Conservation (phyloP, 2,888 invertebrate genomes). For the Aspidiotus rigidus region DNA sequence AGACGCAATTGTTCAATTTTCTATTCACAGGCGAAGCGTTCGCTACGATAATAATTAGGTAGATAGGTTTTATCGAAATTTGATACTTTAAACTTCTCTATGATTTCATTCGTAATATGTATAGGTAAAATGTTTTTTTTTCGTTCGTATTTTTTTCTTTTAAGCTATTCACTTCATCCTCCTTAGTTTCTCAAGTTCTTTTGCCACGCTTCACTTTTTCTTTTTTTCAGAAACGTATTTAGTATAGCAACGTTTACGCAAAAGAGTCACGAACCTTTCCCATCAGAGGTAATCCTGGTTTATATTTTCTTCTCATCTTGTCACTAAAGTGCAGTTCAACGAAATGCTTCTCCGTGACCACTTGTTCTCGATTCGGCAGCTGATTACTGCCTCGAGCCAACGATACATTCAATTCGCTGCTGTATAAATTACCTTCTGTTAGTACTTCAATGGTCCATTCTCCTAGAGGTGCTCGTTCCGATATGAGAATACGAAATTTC, state of each 20-base stretch:
- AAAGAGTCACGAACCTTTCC: slow-evolving; percentile 49
- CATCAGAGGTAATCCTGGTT: slow-evolving; percentile 57
- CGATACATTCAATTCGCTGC: slow-evolving; percentile 51
- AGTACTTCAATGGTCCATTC: slow-evolving; percentile 51
- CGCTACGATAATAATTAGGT: not conserved
- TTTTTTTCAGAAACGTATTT: not conserved
- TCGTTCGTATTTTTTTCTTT: not conserved
- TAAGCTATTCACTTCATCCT: too few relatives aligned
- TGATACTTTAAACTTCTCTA: not conserved
- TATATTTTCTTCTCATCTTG: slow-evolving; percentile 56
- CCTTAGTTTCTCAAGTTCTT: too few relatives aligned
- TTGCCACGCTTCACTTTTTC: not conserved
- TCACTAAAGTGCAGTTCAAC: slow-evolving; percentile 57
- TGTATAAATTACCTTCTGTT: slow-evolving; percentile 48
- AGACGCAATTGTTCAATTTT: too few relatives aligned
- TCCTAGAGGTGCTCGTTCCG: slow-evolving; percentile 51
- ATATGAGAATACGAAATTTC: slow-evolving; percentile 50
- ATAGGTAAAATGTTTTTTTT: slow-evolving; percentile 7
- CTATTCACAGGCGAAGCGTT: too few relatives aligned
- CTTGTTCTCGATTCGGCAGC: slow-evolving; percentile 47
- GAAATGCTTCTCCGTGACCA: slow-evolving; percentile 58
- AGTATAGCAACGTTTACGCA: slow-evolving; percentile 20
- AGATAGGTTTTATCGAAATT: not conserved
- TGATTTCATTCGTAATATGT: not conserved
- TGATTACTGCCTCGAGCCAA: slow-evolving; percentile 38